Conservation (phyloP, 2,797 vertebrate species). For the Sitta carolinensis region DNA sequence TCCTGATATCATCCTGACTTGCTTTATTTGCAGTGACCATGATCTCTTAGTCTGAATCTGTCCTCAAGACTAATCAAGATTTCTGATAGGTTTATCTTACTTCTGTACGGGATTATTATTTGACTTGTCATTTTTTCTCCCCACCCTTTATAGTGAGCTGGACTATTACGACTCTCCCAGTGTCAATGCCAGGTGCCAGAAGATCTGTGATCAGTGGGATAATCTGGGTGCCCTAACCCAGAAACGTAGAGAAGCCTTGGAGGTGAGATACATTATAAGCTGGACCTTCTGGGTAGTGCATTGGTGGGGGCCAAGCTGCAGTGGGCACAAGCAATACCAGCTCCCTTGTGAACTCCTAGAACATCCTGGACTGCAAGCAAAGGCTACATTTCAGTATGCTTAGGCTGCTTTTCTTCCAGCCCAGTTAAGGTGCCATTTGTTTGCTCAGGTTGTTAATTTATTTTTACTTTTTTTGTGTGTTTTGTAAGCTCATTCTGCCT, state of each 20-base stretch:
- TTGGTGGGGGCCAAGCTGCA: not conserved
- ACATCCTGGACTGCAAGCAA: not conserved
- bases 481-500: not conserved
- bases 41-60: not conserved
- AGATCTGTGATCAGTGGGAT: slow-evolving; percentile 98
- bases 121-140: not conserved
- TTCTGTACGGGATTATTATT: not conserved
- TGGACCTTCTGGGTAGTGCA: not conserved
- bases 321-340: not conserved
- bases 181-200: slow-evolving; percentile 95
- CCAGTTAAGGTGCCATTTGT: not conserved
- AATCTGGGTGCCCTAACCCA: slow-evolving; percentile 89
- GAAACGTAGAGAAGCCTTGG: slow-evolving; percentile 93
- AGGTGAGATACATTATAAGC: slow-evolving; percentile 78
- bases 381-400: not conserved
- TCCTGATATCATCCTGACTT: not conserved
- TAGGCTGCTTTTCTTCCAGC: not conserved
- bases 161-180: slow-evolving; percentile 98
- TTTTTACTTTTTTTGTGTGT: not conserved
- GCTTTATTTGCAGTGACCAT: not conserved
- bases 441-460: not conserved
- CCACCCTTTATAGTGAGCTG: slow-evolving; percentile 84
- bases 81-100: not conserved
- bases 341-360: not conserved
- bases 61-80: not conserved